Conservation (phyloP, 2,888 invertebrate genomes). For the Holacanthella duospinosa region DNA sequence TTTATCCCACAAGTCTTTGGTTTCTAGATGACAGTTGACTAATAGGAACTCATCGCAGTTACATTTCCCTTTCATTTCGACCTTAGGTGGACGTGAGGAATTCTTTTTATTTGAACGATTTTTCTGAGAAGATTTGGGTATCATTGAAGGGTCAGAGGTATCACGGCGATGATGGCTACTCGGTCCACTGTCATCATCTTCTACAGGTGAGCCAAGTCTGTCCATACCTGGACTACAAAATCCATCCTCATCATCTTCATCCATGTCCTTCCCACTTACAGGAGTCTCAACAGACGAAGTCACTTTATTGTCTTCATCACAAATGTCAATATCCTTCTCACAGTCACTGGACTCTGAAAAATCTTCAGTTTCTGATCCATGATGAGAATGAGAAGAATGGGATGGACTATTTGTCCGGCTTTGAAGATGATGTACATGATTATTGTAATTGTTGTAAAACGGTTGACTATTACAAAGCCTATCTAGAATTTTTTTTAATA, state of each 20-base stretch:
- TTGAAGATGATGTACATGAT: background rate
- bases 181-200: slow-evolving; percentile 11
- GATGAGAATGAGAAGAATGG: slow-evolving; percentile 24
- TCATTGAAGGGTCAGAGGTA: background rate
- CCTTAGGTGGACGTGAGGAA: slow-evolving; percentile 37
- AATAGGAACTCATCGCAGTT: slow-evolving; percentile 55
- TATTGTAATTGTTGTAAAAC: background rate
- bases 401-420: slow-evolving; percentile 5
- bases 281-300: slow-evolving; percentile 36
- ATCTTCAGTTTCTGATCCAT: slow-evolving; percentile 32
- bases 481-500: background rate
- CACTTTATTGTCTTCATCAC: slow-evolving; percentile 37
- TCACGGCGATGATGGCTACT: slow-evolving; percentile 13
- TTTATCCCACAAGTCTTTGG: slow-evolving; percentile 71
- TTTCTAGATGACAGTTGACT: slow-evolving; percentile 64
- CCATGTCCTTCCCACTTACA: slow-evolving; percentile 32
- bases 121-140: background rate
- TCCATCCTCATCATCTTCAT: slow-evolving; percentile 33
- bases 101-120: background rate
- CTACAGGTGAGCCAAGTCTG: slow-evolving; percentile 27
- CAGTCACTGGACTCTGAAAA: slow-evolving; percentile 35
- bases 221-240: slow-evolving; percentile 30
- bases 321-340: slow-evolving; percentile 38
- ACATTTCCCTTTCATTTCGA: slow-evolving; percentile 47
- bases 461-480: background rate